These are phyloP conservation scores for Mobula hypostoma DNA, from an alignment of 2,113 vertebrate species.

Conservation along the genomic window DNA sequence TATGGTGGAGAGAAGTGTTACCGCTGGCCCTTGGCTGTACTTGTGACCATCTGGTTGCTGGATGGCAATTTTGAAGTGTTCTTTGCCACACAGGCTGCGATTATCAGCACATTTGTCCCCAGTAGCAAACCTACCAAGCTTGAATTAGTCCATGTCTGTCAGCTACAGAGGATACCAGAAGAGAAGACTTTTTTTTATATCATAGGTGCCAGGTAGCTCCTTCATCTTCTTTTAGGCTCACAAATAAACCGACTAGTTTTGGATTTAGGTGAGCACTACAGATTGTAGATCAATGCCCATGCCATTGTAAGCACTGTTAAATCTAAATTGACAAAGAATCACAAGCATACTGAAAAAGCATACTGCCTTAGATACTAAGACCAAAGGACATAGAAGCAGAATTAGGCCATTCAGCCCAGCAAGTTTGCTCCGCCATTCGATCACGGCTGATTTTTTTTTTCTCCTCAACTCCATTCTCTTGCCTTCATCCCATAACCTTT, in stretches of 20 bases:
- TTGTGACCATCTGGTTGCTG: neutral
- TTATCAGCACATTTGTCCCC: neutral
- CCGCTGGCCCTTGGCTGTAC: neutral
- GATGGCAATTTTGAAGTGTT: neutral
- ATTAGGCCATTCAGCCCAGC: too few relatives aligned
- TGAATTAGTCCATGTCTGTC: constrained; percentile 21
- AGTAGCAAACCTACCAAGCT: neutral
- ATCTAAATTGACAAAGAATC: neutral
- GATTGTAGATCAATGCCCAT: too few relatives aligned
- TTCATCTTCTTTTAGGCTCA: neutral
- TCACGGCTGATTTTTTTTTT: too few relatives aligned
- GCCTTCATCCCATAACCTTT: too few relatives aligned
- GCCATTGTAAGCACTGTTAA: neutral
- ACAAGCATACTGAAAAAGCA: neutral
- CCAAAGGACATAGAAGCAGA: too few relatives aligned
- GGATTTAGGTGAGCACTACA: too few relatives aligned
- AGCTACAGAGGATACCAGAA: neutral
- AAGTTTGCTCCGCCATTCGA: too few relatives aligned
- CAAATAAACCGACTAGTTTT: neutral
- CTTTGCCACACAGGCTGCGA: neutral
- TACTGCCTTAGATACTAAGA: too few relatives aligned
- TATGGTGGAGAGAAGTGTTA: neutral
- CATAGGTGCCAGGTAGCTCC: neutral
- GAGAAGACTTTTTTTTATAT: neutral
- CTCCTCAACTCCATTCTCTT: too few relatives aligned